These are phyloP conservation scores for Alentia gelatinosa DNA, from an alignment of 2,888 invertebrate genomes.

Conservation along the genomic window DNA sequence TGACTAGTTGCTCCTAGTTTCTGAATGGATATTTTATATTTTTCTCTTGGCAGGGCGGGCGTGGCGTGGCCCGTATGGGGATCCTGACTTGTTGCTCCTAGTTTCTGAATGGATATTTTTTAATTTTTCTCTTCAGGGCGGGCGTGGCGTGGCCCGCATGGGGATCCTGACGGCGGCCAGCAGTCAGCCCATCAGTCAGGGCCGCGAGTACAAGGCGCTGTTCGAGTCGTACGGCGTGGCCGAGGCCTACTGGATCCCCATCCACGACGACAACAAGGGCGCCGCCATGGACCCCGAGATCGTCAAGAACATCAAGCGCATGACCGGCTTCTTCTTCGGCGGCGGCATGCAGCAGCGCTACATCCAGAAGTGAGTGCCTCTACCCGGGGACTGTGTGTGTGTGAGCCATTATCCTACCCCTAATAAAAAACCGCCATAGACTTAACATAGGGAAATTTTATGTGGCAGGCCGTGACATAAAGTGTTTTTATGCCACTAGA, in stretches of 20 bases:
- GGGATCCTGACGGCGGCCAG: constrained; percentile 69
- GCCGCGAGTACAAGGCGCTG: constrained; percentile 64
- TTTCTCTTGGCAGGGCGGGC: constrained; percentile 28
- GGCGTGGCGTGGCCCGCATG: constrained; percentile 66
- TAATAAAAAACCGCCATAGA: too few species aligned
- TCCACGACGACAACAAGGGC: constrained; percentile 66
- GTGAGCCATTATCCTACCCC: too few species aligned
- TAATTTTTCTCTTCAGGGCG: constrained; percentile 37
- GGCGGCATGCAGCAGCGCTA: constrained; percentile 69
- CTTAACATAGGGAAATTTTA: too few species aligned
- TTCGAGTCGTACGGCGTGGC: constrained; percentile 66
- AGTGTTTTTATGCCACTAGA: too few species aligned
- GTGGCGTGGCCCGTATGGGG: constrained; percentile 68
- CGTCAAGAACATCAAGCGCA: constrained; percentile 63
- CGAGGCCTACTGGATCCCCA: constrained; percentile 67
- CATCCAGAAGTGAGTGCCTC: constrained; percentile 64
- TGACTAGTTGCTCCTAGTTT: too few species aligned
- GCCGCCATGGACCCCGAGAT: constrained; percentile 62
- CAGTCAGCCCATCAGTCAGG: constrained; percentile 64
- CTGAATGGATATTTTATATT: too few species aligned
- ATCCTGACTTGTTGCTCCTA: too few species aligned
- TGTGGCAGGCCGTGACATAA: too few species aligned
- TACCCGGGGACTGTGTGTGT: too few species aligned
- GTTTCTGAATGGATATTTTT: too few species aligned
- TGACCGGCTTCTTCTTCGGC: constrained; percentile 71